Evolutionary conservation across 2,113 vertebrate species (phyloP).

Genomic region (Ancistrus triradiatus): DNA sequence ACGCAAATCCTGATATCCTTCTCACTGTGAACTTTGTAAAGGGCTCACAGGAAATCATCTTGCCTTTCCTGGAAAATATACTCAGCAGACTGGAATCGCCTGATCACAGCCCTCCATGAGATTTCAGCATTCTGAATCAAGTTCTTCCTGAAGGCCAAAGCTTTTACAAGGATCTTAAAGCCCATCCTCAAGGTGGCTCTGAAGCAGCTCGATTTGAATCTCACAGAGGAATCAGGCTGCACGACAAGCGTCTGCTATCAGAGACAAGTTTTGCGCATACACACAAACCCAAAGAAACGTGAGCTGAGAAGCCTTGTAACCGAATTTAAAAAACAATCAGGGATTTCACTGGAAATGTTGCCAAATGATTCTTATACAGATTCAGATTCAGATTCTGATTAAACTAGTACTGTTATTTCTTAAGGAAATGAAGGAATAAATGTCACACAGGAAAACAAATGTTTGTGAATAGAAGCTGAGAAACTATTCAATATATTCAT

Average conservation of each 20-base stretch:
- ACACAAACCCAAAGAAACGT: not conserved
- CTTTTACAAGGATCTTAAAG: not conserved
- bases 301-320: not conserved
- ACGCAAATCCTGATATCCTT: not conserved
- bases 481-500: too few relatives aligned
- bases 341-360: too few relatives aligned
- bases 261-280: not conserved
- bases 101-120: not conserved
- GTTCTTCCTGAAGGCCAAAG: not conserved
- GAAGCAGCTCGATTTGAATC: not conserved
- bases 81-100: not conserved
- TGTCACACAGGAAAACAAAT: too few relatives aligned
- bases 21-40: not conserved
- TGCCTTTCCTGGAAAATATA: not conserved
- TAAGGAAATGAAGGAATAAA: too few relatives aligned
- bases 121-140: conserved; percentile 3
- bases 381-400: too few relatives aligned
- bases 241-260: not conserved
- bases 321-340: not conserved
- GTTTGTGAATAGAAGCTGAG: too few relatives aligned
- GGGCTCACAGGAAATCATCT: not conserved
- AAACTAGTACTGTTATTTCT: too few relatives aligned
- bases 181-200: conserved; percentile 7
- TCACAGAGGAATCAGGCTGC: too few relatives aligned
- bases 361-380: too few relatives aligned